Evolutionary conservation across 2,797 vertebrate species (phyloP).

Genomic region (Pantherophis alleghaniensis): DNA sequence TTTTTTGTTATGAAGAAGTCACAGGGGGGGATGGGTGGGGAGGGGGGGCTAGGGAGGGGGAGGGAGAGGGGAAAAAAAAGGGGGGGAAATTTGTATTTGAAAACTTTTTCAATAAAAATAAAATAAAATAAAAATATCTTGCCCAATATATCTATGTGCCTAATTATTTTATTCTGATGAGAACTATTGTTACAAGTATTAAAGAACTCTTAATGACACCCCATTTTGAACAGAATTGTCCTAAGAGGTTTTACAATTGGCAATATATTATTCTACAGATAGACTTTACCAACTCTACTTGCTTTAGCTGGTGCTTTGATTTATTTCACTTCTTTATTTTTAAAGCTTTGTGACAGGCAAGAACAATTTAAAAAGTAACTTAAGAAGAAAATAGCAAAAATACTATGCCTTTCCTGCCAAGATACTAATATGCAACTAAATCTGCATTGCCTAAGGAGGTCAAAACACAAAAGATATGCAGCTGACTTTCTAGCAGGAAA

Average conservation of each 20-base stretch:
- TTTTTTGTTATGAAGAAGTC: no score
- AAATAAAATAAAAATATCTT: neutral
- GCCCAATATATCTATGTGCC: neutral
- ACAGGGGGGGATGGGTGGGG: no score
- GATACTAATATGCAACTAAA: neutral
- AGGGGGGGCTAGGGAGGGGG: no score
- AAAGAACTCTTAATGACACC: conserved; percentile 1
- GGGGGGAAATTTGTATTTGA: no score
- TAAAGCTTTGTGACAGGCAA: neutral
- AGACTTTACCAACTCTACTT: neutral
- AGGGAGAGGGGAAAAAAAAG: no score
- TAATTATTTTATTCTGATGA: conserved; percentile 12
- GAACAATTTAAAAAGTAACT: conserved; percentile 13
- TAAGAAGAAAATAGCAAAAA: neutral
- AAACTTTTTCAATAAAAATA: no score
- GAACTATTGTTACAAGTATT: neutral
- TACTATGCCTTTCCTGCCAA: neutral
- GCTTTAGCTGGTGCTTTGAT: neutral
- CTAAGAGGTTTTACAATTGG: neutral
- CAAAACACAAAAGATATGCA: neutral
- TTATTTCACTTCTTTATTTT: conserved; percentile 23
- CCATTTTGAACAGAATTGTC: conserved; percentile 7
- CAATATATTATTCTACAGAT: conserved; percentile 2
- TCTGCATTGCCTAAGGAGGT: neutral
- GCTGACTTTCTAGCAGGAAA: neutral